Percentiles rank a stretch among this genome's conserved stretches.
Evolutionary conservation across 64 coral and sea anemone genomes (phyloP).

Genomic region (Trachythela sp.): DNA sequence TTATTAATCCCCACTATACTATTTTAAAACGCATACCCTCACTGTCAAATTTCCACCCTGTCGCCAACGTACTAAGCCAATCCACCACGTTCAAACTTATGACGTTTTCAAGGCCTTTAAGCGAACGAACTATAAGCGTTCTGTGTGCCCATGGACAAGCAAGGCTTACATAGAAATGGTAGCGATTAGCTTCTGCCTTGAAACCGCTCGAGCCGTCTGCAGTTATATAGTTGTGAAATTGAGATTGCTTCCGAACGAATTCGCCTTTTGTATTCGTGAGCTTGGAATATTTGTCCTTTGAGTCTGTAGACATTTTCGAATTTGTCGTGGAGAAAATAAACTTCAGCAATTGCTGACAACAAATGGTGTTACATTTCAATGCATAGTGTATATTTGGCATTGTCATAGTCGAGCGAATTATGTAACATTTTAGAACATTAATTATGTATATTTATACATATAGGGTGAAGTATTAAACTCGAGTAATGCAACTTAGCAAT

Average conservation of each 20-base stretch:
- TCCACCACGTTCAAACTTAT: conserved; percentile 82
- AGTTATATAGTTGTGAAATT: conserved; percentile 61
- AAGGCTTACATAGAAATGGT: conserved; percentile 72
- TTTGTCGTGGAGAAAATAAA: background rate
- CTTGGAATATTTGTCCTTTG: background rate
- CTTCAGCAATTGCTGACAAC: background rate
- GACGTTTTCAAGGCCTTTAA: conserved; percentile 74
- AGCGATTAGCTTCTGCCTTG: conserved; percentile 66
- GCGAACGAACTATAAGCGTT: conserved; percentile 55
- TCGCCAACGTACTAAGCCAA: conserved; percentile 50
- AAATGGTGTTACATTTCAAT: background rate
- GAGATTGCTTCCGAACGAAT: conserved; percentile 41
- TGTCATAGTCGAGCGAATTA: too few species aligned
- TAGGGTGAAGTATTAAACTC: too few species aligned
- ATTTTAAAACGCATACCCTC: conserved; percentile 44
- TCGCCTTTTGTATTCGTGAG: conserved; percentile 55
- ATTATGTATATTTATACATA: too few species aligned
- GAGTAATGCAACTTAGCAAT: too few species aligned
- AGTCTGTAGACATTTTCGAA: background rate
- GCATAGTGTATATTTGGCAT: too few species aligned
- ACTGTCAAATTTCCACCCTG: conserved; percentile 60
- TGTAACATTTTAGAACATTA: too few species aligned
- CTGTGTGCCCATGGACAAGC: conserved; percentile 84
- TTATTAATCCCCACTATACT: too few species aligned
- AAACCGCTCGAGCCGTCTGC: conserved; percentile 70